Conservation (phyloP, 2,888 invertebrate genomes). For the Synergus laeviventris region DNA sequence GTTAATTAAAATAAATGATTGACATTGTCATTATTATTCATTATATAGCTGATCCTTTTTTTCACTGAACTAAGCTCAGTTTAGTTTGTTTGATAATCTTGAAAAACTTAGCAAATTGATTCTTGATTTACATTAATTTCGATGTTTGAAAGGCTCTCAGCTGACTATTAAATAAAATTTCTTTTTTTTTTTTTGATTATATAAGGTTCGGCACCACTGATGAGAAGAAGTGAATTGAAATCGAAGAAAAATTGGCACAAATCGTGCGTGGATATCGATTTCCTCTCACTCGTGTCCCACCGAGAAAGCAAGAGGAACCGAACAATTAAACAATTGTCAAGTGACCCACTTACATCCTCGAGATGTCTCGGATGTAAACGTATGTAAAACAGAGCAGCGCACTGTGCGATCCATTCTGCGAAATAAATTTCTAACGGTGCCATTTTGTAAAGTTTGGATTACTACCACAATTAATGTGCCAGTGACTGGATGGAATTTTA, state of each 20-base stretch:
- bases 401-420: neutral
- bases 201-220: neutral
- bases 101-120: neutral
- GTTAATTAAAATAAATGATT: neutral
- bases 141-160: neutral
- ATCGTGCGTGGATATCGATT: conserved; percentile 6
- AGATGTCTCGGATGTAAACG: conserved; percentile 21
- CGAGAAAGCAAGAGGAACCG: conserved; percentile 21
- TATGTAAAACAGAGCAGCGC: conserved; percentile 23
- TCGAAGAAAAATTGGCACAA: conserved; percentile 14
- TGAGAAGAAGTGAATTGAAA: neutral
- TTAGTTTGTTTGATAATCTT: no score
- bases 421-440: conserved; percentile 31
- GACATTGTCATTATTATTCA: neutral
- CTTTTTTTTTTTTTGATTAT: neutral
- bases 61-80: no score
- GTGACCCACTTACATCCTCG: conserved; percentile 56
- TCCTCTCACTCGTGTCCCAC: neutral
- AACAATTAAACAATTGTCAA: conserved; percentile 65
- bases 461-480: neutral
- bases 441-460: conserved; percentile 6
- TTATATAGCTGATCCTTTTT: no score
- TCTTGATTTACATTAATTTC: neutral
- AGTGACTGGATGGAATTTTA: conserved; percentile 1
- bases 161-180: neutral